These are phyloP conservation scores for Netelia melanura DNA, from an alignment of 2,888 invertebrate genomes.

Conservation along the genomic window DNA sequence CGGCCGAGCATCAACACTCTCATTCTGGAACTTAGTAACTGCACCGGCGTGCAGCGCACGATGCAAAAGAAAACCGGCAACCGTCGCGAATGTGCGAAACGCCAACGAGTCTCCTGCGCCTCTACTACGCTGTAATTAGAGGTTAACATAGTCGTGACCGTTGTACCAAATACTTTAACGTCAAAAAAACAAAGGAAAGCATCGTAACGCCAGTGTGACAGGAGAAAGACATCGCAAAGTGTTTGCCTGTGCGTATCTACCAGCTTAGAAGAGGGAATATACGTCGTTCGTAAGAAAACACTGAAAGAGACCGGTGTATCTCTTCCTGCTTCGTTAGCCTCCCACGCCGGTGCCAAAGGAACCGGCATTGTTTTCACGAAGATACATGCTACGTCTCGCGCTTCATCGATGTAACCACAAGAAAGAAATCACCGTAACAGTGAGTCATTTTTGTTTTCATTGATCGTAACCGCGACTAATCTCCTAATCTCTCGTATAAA, in stretches of 20 bases:
- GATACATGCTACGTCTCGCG: neutral
- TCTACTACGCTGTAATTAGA: neutral
- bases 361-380: conserved; percentile 9
- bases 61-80: neutral
- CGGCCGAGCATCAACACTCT: neutral
- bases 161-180: neutral
- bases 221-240: conserved; percentile 18
- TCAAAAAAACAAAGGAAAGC: neutral
- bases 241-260: conserved; percentile 42
- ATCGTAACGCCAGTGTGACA: conserved; percentile 5
- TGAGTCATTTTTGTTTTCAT: conserved; percentile 8
- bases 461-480: neutral
- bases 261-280: conserved; percentile 41
- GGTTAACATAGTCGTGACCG: neutral
- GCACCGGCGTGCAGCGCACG: neutral
- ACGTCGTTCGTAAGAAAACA: conserved; percentile 37
- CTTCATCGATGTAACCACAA: conserved; percentile 28
- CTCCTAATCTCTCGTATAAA: neutral
- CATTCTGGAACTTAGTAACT: neutral
- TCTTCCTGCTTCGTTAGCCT: neutral
- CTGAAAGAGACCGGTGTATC: neutral
- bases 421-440: conserved; percentile 1
- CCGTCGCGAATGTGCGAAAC: conserved; percentile 6
- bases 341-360: conserved; percentile 38
- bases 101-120: neutral